phyloP scores from a whole-genome alignment of 2,888 invertebrate species.

The Drosophila melanosoma region DNA sequence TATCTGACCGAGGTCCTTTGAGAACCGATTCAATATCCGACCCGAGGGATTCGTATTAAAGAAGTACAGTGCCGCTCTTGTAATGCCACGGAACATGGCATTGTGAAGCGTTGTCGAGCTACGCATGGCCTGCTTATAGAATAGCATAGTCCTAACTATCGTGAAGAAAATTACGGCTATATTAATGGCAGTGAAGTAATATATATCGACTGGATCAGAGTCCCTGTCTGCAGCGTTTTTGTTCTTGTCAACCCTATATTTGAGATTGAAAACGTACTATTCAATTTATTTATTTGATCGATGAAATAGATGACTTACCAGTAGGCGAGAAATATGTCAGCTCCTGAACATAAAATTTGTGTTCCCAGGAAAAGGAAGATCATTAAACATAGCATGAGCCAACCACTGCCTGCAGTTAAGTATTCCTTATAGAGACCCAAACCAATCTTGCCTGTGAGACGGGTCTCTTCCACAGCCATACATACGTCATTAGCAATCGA shows the following conservation, averaged over 20 bases:
- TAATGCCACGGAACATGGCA: conserved; percentile 91
- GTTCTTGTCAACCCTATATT: conserved; percentile 71
- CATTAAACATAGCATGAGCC: conserved; percentile 87
- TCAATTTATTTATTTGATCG: background rate
- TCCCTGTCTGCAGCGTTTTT: conserved; percentile 32
- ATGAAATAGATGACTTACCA: conserved; percentile 85
- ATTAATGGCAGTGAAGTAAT: conserved; percentile 86
- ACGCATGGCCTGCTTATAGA: conserved; percentile 88
- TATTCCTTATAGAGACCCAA: conserved; percentile 88
- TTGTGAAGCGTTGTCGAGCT: conserved; percentile 93
- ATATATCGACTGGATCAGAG: conserved; percentile 81
- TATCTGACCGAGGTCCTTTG: conserved; percentile 92
- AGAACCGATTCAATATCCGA: conserved; percentile 93
- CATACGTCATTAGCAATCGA: conserved; percentile 82
- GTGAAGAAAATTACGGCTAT: conserved; percentile 83
- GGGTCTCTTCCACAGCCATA: conserved; percentile 86
- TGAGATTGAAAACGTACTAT: background rate
- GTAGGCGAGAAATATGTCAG: conserved; percentile 91
- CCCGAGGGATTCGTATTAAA: conserved; percentile 94
- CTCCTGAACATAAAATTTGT: conserved; percentile 90
- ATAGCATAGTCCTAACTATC: conserved; percentile 83
- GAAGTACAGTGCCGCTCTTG: conserved; percentile 92
- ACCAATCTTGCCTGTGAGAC: conserved; percentile 88
- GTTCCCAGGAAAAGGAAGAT: conserved; percentile 88
- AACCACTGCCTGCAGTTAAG: conserved; percentile 89